Conservation (phyloP, 2,888 invertebrate species). For the Sceliomorpha sp. region DNA sequence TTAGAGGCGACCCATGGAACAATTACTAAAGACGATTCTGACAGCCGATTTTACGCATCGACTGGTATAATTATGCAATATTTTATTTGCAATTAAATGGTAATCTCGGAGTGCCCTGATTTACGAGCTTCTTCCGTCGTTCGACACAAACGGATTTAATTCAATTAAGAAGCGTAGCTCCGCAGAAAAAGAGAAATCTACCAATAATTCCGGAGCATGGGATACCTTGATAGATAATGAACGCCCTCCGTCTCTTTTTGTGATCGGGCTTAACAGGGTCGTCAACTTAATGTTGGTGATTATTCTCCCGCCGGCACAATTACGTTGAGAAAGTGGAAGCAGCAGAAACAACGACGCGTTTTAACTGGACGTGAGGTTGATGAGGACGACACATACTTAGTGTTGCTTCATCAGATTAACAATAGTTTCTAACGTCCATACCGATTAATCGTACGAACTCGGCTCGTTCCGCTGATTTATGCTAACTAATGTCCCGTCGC, state of each 20-base stretch:
- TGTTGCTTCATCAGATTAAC: slow-evolving; percentile 16
- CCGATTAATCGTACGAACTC: no score
- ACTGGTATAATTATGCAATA: no score
- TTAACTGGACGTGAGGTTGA: slow-evolving; percentile 19
- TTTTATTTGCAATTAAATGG: background rate
- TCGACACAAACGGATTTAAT: slow-evolving; percentile 43
- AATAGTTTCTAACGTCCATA: background rate
- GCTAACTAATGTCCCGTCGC: no score
- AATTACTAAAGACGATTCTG: no score
- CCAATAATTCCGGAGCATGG: slow-evolving; percentile 29
- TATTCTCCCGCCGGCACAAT: slow-evolving; percentile 58
- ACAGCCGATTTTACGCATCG: no score
- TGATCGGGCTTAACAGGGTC: slow-evolving; percentile 54
- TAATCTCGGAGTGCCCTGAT: slow-evolving; percentile 17
- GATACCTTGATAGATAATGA: slow-evolving; percentile 38
- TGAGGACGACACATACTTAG: slow-evolving; percentile 23
- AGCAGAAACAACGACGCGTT: slow-evolving; percentile 30
- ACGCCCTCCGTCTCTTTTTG: slow-evolving; percentile 47
- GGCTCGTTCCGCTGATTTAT: no score
- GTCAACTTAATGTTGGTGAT: slow-evolving; percentile 58
- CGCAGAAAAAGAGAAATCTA: slow-evolving; percentile 27
- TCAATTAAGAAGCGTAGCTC: slow-evolving; percentile 32
- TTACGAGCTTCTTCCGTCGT: slow-evolving; percentile 19
- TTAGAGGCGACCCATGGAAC: no score
- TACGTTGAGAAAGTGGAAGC: slow-evolving; percentile 44